Evolutionary conservation across 2,113 vertebrate genomes (phyloP).

Genomic region (Silurus asotus): DNA sequence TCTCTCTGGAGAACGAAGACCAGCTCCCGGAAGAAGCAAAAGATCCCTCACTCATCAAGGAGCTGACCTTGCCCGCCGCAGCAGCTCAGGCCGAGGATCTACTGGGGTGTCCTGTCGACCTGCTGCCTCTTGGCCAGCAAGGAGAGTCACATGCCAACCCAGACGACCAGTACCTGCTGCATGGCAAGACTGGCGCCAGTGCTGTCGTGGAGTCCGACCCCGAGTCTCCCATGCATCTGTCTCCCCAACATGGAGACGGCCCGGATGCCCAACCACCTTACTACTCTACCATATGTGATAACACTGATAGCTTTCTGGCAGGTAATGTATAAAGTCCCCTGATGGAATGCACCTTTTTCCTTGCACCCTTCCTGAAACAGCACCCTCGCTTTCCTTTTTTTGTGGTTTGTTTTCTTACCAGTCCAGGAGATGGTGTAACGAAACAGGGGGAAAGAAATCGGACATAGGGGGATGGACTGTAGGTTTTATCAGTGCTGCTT

Average conservation of each 20-base stretch:
- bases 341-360: constrained; percentile 74
- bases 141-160: constrained; percentile 53
- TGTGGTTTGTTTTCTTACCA: constrained; percentile 70
- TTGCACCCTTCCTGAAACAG: constrained; percentile 46
- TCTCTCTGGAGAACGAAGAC: constrained; percentile 80
- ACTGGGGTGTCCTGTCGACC: constrained; percentile 69
- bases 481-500: constrained; percentile 73
- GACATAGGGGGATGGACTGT: constrained; percentile 64
- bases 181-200: constrained; percentile 60
- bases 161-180: constrained; percentile 70
- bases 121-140: constrained; percentile 66
- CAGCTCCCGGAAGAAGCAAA: constrained; percentile 76
- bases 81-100: constrained; percentile 62
- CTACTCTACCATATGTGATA: constrained; percentile 79
- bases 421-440: constrained; percentile 58
- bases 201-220: constrained; percentile 55
- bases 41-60: constrained; percentile 76
- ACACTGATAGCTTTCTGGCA: constrained; percentile 80
- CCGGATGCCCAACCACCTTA: constrained; percentile 68
- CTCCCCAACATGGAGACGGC: constrained; percentile 52
- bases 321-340: constrained; percentile 81
- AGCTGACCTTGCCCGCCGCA: constrained; percentile 68
- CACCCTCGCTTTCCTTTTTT: constrained; percentile 48
- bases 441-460: constrained; percentile 50
- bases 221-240: constrained; percentile 58